Conservation (phyloP, 1,140 invertebrate genomes). For the Anoplophora glabripennis region DNA sequence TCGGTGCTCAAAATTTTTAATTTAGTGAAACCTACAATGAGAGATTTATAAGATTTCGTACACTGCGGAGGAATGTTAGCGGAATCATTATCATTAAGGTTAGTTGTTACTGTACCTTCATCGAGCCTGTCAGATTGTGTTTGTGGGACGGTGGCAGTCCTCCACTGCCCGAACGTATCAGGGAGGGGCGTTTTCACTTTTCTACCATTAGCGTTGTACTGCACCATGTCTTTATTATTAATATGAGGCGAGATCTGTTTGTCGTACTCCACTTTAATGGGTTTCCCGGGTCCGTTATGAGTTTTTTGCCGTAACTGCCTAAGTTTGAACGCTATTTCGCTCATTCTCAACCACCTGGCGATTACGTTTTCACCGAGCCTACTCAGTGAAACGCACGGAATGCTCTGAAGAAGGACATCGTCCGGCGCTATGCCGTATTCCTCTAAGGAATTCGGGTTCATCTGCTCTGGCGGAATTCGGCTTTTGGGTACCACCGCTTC, state of each 20-base stretch:
- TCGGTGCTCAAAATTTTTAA: too few species aligned
- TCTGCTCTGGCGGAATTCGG: neutral
- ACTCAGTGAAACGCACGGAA: slow-evolving; percentile 6
- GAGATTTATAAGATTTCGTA: too few species aligned
- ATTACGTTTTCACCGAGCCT: slow-evolving; percentile 7
- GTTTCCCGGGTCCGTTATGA: neutral
- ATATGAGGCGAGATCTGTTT: slow-evolving; percentile 10
- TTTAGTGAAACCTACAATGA: too few species aligned
- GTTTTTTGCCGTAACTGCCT: neutral
- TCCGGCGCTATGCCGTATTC: neutral
- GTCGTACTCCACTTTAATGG: slow-evolving; percentile 18
- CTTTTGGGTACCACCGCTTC: neutral
- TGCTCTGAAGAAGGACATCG: slow-evolving; percentile 10
- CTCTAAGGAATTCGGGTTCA: slow-evolving; percentile 4
- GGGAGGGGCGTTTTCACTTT: neutral
- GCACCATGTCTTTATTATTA: slow-evolving; percentile 14
- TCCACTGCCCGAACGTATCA: neutral
- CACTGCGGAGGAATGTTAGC: neutral
- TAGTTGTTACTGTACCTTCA: slow-evolving; percentile 6
- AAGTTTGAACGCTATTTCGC: neutral
- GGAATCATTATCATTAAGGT: slow-evolving; percentile 2
- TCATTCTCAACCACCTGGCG: slow-evolving; percentile 6
- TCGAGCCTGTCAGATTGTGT: neutral
- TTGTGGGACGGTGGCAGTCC: neutral
- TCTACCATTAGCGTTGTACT: neutral